Evolutionary conservation across 64 coral and sea anemone genomes (phyloP).

Genomic region (Platygyra sinensis): DNA sequence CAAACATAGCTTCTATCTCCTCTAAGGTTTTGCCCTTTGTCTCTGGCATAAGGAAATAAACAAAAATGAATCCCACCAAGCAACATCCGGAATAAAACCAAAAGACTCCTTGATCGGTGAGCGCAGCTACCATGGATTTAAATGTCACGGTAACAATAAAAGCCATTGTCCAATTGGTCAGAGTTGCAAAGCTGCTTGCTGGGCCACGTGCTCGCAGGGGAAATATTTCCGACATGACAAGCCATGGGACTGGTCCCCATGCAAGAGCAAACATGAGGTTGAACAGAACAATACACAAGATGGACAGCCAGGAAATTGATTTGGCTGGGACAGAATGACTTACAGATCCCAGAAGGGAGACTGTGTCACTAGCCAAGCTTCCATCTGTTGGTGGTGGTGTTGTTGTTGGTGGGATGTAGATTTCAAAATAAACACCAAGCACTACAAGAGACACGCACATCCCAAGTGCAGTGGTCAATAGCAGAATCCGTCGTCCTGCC

Average conservation of each 20-base stretch:
- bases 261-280: constrained; percentile 66
- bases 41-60: constrained; percentile 69
- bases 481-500: constrained; percentile 75
- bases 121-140: constrained; percentile 26
- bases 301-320: constrained; percentile 77
- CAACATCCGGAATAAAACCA: constrained; percentile 83
- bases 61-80: constrained; percentile 77
- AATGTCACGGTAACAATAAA: constrained; percentile 70
- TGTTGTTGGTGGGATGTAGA: constrained; percentile 51
- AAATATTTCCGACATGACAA: constrained; percentile 92
- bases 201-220: constrained; percentile 62
- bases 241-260: constrained; percentile 87
- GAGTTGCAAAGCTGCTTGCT: constrained; percentile 66
- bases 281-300: constrained; percentile 72
- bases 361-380: constrained; percentile 17
- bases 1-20: constrained; percentile 81
- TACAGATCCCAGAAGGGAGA: constrained; percentile 38
- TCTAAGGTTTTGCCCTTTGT: constrained; percentile 85
- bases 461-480: constrained; percentile 50
- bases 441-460: constrained; percentile 71
- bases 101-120: constrained; percentile 65
- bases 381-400: not conserved
- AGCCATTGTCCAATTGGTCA: constrained; percentile 57
- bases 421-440: constrained; percentile 77
- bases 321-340: constrained; percentile 66